Percentiles rank a stretch among this genome's conserved stretches.
Conservation (phyloP, 2,113 vertebrate genomes). For the Micromys minutus region DNA sequence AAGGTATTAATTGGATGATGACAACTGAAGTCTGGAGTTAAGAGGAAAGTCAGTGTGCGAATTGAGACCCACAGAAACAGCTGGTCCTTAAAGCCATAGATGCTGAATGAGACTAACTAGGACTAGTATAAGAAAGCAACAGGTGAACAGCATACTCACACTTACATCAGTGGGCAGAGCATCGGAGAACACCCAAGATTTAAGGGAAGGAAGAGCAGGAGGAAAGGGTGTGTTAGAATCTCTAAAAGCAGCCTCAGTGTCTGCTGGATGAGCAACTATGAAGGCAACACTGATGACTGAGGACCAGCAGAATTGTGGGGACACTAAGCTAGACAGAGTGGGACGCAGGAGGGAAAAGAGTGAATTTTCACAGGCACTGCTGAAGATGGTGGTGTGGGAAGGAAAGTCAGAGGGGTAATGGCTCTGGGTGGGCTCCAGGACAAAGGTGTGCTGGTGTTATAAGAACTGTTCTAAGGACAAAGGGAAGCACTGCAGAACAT, state of each 20-base stretch:
- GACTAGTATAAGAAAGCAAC: background rate
- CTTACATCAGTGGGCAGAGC: too few species aligned
- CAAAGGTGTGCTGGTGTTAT: background rate
- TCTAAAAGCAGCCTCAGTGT: background rate
- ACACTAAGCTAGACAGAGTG: background rate
- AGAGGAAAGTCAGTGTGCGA: background rate
- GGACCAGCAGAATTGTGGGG: background rate
- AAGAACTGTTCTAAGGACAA: background rate
- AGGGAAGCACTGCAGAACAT: background rate
- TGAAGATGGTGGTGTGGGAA: background rate
- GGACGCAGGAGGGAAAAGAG: background rate
- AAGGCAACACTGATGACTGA: background rate
- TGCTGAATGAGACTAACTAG: background rate
- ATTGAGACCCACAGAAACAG: background rate
- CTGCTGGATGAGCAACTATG: too few species aligned
- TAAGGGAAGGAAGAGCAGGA: background rate
- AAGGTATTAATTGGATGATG: background rate
- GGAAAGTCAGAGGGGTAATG: background rate
- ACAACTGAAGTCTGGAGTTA: background rate
- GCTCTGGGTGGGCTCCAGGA: background rate
- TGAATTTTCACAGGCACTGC: background rate
- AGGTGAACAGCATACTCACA: too few species aligned
- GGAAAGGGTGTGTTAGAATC: background rate
- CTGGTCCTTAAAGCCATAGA: background rate
- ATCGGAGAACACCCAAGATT: background rate